phyloP scores from a whole-genome alignment of 2,797 vertebrate genomes.

The Chelon labrosus region DNA sequence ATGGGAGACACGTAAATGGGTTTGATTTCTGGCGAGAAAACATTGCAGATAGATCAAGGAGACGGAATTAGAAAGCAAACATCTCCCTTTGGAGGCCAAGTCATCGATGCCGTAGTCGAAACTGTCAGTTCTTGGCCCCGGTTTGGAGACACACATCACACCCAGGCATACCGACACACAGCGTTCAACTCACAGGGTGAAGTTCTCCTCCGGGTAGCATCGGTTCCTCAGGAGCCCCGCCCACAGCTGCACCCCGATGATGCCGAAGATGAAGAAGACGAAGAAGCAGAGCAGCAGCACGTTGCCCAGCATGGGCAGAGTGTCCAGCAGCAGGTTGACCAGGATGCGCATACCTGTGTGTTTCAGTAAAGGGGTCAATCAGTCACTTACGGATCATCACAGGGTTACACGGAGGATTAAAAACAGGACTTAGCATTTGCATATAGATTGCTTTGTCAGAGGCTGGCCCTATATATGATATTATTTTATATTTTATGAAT shows the following conservation, averaged over 20 bases:
- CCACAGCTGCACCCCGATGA: conserved; percentile 98
- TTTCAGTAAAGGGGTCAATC: not conserved
- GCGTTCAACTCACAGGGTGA: conserved; percentile 82
- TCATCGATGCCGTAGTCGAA: not conserved
- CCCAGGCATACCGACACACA: not conserved
- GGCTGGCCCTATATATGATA: too few species aligned
- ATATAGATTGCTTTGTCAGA: conserved; percentile 16
- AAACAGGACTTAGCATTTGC: conserved; percentile 12
- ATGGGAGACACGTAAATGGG: not conserved
- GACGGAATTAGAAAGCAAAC: not conserved
- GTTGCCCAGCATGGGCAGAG: conserved; percentile 97
- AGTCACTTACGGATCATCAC: conserved; percentile 8
- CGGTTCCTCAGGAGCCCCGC: conserved; percentile 93
- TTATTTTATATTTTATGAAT: not conserved
- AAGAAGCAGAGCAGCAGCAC: conserved; percentile 99
- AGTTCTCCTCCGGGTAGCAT: conserved; percentile 86
- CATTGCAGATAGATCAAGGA: not conserved
- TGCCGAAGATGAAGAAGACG: conserved; percentile 99
- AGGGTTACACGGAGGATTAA: not conserved
- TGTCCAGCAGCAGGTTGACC: conserved; percentile 97
- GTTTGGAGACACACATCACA: not conserved
- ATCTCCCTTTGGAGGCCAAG: not conserved
- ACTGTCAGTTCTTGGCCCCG: not conserved
- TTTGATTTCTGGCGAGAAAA: too few species aligned
- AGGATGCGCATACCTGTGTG: conserved; percentile 93